phyloP scores from a whole-genome alignment of 1,140 invertebrate genomes.

The Ceratosolen fusciceps region DNA sequence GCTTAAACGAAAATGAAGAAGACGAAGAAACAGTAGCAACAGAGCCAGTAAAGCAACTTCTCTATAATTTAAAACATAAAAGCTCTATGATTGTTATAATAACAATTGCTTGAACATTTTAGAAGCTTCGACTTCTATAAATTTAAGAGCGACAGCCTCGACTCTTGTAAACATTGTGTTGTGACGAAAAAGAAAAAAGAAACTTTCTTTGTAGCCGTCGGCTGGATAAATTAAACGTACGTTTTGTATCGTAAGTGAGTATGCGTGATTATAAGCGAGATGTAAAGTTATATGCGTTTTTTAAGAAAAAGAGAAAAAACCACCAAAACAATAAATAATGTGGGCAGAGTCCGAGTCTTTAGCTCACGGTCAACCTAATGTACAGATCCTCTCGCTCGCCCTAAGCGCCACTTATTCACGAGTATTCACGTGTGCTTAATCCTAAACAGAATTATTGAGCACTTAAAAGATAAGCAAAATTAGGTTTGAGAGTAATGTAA shows the following conservation, averaged over 20 bases:
- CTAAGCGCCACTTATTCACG: conserved; percentile 38
- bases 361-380: conserved; percentile 31
- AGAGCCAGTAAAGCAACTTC: background rate
- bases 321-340: background rate
- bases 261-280: conserved; percentile 32
- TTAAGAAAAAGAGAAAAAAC: conserved; percentile 7
- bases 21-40: background rate
- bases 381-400: conserved; percentile 39
- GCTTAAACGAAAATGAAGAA: background rate
- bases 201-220: conserved; percentile 40
- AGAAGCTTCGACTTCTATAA: conserved; percentile 23
- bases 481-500: background rate
- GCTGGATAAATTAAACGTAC: conserved; percentile 31
- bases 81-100: conserved; percentile 29
- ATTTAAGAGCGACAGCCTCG: conserved; percentile 32
- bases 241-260: conserved; percentile 43
- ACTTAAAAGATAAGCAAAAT: conserved; percentile 17
- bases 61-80: too few species aligned
- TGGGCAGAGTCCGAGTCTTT: conserved; percentile 41
- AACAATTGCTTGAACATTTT: conserved; percentile 42
- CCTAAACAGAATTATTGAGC: conserved; percentile 41
- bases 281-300: conserved; percentile 14
- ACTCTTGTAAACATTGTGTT: conserved; percentile 25
- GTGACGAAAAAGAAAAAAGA: too few species aligned
- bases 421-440: conserved; percentile 43